Percentiles rank a stretch among this genome's conserved stretches.
phyloP scores from a whole-genome alignment of 2,888 invertebrate species.

The Onchidella celtica region DNA sequence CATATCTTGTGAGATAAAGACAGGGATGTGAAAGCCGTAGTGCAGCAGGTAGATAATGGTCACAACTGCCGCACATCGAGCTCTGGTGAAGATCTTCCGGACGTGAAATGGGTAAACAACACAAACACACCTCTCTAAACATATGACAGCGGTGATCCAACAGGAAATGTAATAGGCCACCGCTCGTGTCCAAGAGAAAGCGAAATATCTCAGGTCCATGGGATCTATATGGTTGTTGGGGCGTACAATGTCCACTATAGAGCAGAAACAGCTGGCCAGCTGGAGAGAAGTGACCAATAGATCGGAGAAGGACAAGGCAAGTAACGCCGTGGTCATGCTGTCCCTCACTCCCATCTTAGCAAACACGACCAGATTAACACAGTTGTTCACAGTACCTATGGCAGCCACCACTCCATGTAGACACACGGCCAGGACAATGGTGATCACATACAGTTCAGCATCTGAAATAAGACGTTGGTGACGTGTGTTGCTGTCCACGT shows the following conservation, averaged over 20 bases:
- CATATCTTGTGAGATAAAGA: background rate
- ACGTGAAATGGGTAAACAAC: slow-evolving; percentile 20
- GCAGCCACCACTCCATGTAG: background rate
- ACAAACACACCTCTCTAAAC: slow-evolving; percentile 21
- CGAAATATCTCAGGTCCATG: background rate
- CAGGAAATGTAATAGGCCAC: background rate
- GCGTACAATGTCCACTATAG: background rate
- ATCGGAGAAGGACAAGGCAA: slow-evolving; percentile 3
- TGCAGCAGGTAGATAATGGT: background rate
- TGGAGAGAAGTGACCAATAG: background rate
- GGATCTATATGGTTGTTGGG: background rate
- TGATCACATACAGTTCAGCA: too few relatives aligned
- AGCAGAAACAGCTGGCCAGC: background rate
- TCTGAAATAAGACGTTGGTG: too few relatives aligned
- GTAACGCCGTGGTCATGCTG: slow-evolving; percentile 12
- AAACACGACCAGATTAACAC: slow-evolving; percentile 14
- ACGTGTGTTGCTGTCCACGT: too few relatives aligned
- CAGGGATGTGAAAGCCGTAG: background rate
- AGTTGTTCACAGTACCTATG: background rate
- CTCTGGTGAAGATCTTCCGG: background rate
- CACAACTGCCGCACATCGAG: background rate
- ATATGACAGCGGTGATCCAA: slow-evolving; percentile 12
- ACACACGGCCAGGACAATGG: too few relatives aligned
- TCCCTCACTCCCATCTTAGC: background rate
- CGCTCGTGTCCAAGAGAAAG: background rate